phyloP scores from a whole-genome alignment of 2,888 invertebrate genomes.

The Ophioninae sp. region DNA sequence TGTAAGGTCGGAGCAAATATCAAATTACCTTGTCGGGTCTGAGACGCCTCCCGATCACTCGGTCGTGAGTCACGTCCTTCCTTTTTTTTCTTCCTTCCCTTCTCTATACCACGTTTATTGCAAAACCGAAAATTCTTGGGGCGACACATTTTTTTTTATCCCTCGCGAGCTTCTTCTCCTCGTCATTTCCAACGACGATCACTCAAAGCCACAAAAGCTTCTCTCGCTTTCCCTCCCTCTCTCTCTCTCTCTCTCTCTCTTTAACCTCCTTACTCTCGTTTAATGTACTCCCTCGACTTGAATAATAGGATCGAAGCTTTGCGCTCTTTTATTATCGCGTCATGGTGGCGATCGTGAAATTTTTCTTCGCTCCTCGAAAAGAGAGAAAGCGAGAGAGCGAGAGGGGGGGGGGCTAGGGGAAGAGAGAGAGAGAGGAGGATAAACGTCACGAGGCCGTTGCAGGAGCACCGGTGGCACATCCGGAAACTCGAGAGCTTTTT shows the following conservation, averaged over 20 bases:
- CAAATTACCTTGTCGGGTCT: constrained; percentile 58
- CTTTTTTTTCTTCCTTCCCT: constrained; percentile 38
- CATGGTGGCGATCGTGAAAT: constrained; percentile 15
- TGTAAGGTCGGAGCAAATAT: constrained; percentile 38
- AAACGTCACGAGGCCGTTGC: not conserved
- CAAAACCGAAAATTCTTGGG: constrained; percentile 43
- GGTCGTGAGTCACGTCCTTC: constrained; percentile 46
- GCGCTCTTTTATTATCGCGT: constrained; percentile 28
- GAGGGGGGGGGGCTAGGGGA: not conserved
- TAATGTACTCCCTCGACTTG: constrained; percentile 15
- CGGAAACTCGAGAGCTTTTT: not conserved
- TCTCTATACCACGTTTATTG: constrained; percentile 32
- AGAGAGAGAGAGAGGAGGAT: not conserved
- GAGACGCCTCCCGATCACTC: constrained; percentile 55
- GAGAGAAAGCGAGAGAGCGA: not conserved
- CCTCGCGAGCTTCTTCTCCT: constrained; percentile 35
- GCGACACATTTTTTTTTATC: constrained; percentile 51
- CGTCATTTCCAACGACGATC: constrained; percentile 34
- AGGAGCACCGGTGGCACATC: not conserved
- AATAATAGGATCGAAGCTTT: constrained; percentile 23
- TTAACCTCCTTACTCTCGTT: constrained; percentile 12
- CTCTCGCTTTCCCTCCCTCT: not conserved
- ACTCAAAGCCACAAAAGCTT: constrained; percentile 42
- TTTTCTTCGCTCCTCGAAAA: constrained; percentile 21
- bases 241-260: not conserved